These are phyloP conservation scores for Phocoena sinus DNA, from an alignment of 2,113 vertebrate genomes.

Conservation along the genomic window DNA sequence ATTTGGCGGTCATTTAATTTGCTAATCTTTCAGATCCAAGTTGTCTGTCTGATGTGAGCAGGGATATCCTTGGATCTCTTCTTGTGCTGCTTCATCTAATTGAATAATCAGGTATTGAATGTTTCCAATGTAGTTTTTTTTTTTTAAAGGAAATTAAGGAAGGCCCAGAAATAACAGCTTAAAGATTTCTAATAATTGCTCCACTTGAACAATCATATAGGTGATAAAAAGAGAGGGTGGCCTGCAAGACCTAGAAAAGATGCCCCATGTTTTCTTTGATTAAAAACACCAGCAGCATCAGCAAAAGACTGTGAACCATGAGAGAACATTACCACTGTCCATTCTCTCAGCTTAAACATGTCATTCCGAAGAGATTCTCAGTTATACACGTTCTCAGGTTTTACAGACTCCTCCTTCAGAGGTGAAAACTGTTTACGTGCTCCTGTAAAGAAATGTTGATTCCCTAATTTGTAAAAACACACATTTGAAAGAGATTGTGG, in stretches of 20 bases:
- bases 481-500: neutral
- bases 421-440: neutral
- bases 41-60: rapidly evolving
- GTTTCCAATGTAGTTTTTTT: neutral
- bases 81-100: too few relatives aligned
- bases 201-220: neutral
- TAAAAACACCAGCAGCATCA: neutral
- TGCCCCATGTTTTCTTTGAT: neutral
- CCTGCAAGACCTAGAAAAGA: neutral
- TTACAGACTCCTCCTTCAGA: neutral
- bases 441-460: neutral
- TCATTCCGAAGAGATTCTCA: neutral
- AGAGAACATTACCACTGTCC: neutral
- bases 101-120: rapidly evolving
- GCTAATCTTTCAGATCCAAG: neutral
- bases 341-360: neutral
- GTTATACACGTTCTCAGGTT: neutral
- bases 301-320: rapidly evolving
- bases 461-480: neutral
- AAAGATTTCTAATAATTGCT: neutral
- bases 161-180: neutral
- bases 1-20: neutral
- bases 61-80: neutral
- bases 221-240: neutral
- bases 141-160: neutral